These are phyloP conservation scores for Heliconius melpomene DNA, from an alignment of 1,140 invertebrate species.

Conservation along the genomic window DNA sequence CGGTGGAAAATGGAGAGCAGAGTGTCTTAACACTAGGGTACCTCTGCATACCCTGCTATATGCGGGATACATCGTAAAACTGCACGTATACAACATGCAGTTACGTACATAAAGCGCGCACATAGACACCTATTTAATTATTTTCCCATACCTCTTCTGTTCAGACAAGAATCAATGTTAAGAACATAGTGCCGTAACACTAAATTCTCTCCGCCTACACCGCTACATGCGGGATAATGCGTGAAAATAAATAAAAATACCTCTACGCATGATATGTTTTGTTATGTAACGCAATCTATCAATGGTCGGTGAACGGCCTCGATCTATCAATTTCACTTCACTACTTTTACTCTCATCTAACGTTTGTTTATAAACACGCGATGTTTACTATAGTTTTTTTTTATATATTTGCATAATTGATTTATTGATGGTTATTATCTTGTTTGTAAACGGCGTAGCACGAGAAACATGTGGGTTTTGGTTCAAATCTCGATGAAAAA, in stretches of 20 bases:
- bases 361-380: constrained; percentile 28
- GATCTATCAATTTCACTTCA: constrained; percentile 44
- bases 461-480: background rate
- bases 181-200: no score
- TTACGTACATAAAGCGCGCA: no score
- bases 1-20: no score
- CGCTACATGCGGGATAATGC: background rate
- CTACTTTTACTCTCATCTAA: constrained; percentile 41
- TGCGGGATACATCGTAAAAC: no score
- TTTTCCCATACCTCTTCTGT: background rate
- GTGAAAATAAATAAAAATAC: background rate
- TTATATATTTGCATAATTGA: constrained; percentile 9
- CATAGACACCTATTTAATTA: no score
- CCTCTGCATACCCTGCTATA: no score
- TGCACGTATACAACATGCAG: no score
- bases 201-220: no score
- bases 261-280: background rate
- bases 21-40: no score
- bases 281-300: constrained; percentile 30
- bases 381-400: background rate
- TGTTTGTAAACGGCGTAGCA: background rate
- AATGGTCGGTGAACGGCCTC: constrained; percentile 45
- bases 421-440: background rate
- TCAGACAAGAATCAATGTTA: no score
- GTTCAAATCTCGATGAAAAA: no score